Evolutionary conservation across 2,888 invertebrate genomes (phyloP), one percentile per base, ranked within the genome.

Genomic region (Trissolcus brochymenae): DNA sequence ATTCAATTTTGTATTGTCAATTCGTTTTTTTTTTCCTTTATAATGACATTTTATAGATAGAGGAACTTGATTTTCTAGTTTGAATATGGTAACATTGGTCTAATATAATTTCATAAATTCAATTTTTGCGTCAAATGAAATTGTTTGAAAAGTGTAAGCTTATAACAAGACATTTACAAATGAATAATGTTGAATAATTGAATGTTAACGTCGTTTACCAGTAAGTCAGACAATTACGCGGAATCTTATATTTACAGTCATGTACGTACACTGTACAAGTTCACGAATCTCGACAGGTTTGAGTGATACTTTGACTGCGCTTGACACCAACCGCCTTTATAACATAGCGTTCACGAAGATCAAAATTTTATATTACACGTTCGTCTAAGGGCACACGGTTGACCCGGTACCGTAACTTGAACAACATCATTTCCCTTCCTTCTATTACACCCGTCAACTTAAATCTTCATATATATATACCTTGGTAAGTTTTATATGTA

Each of bases 381-480:
- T 61, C 19, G 51, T 14, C 17, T 49, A 71, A 73, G 6, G 11
- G 51, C 67, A 59, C 64, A 76, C 25, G n/a, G 54, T 16, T 56
- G 76, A 76, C 76, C 64, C 62, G 72, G 54, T 71, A 56, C 80
- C 82, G 84, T 86, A 87, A 86, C 86, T 87, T 87, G 86, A 87
- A 88, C 86, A 87, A 85, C 81, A 78, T 85, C 79, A 35, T 51
- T 82, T 54, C 35, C 21, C 49, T 55, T 55, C 40, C 41, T 68
- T 35, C 6, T 35, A 57, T 67, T 43, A 67, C 53, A 53, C 53
- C 53, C 35, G 53, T 53, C 35, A 70, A 56, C 56, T 70, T 50
- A 67, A 67, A 59, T 57, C 21, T 50, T 57, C 17, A 66, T 51
- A 43, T 55, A 57, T 43, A 43, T 68, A 77, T 66, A 66, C 29